Evolutionary conservation across 2,888 invertebrate genomes (phyloP), one percentile per base, ranked within the genome.

Genomic region (Villa cingulata): DNA sequence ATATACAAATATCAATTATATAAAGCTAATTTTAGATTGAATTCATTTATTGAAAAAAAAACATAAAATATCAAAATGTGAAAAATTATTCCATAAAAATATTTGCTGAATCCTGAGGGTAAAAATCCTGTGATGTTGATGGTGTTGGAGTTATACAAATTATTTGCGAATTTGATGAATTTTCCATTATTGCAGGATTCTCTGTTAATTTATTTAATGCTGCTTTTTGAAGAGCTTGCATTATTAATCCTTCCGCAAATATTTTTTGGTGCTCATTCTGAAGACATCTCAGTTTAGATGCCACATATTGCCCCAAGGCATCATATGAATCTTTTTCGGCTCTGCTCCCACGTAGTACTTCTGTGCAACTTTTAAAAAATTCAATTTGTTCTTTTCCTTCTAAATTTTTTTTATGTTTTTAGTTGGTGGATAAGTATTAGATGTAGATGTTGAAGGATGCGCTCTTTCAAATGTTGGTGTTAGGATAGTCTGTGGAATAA

Each of bases 281-380:
- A 16, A 39, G 17, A 27, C n/a, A 7, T 38, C 14, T 40, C 3
- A 40, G 2, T 40, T 40, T 23, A 12, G 20, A 20, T 20, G 40
- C 40, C 20, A 40, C 23, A 40, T 43, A 45, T 45, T 45, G 23
- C 38, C 45, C 45, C 23, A 45, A 45, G 9, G 17, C 27, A 38
- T 45, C 38, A 43, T 15, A 37, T 37, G 18, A 16, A 17, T n/a
- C 43, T 19, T n/a, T 45, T 38, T 38, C 18, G n/a, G 36, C 37
- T 10, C n/a, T 43, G 37, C 7, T 2, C 19, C 37, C 37, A 36
- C 19, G 9, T 10, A 43, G 16, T 37, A 19, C 37, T 37, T 20
- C 36, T 1, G 36, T 37, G 34, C 37, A 37, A 43, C 20, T 23
- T 23, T 43, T 43, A 4, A 43, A 36, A 43, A 42, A 42, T 10